Evolutionary conservation across 2,888 invertebrate genomes (phyloP), one percentile per base, ranked within the genome.

Genomic region (Parnassius apollo): DNA sequence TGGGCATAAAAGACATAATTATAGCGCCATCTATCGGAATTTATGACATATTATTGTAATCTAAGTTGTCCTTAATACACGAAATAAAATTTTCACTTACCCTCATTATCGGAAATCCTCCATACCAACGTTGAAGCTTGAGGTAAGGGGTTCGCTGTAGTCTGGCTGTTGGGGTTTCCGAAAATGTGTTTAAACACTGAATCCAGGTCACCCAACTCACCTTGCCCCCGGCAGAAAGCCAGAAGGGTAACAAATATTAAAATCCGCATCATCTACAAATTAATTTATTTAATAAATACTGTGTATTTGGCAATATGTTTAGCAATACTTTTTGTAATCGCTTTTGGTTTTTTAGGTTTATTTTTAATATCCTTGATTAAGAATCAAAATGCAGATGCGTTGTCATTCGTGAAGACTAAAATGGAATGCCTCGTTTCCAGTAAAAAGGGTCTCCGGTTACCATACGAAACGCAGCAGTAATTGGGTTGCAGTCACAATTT

Each of bases 101-200:
- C 22, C 13, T 66, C 57, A 50, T 58, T 60, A 12, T 65, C 52
- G 0, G 64, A 52, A 9, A 67, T 49, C 0, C 70, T 68, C 1
- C 75, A 73, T 0, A 75, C 74, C 12, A 73, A 67, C 7, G 77
- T 75, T 0, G 76, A 74, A 0, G 70, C 59, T 13, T 64, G 59
- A 1, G 12, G 25, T 1, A 2, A 25, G 7, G 60, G 13, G 25
- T 58, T 56, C 35, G 50, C 35, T 9, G 25, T 56, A 53, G 60
- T 52, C 10, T 50, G 42, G 2, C 67, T 46, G 2, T 67, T 70
- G 0, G 80, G 78, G 0, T 74, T 75, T 0, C 82, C 83, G 68
- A 88, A 89, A 62, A 91, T 86, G 64, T 83, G 72, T 1, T 73
- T 71, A 42, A 90, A 81, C 22, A 90, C 72, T 0, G 82, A 73